Evolutionary conservation across 2,888 invertebrate species (phyloP).

Genomic region (Hirtodrosophila duncani): DNA sequence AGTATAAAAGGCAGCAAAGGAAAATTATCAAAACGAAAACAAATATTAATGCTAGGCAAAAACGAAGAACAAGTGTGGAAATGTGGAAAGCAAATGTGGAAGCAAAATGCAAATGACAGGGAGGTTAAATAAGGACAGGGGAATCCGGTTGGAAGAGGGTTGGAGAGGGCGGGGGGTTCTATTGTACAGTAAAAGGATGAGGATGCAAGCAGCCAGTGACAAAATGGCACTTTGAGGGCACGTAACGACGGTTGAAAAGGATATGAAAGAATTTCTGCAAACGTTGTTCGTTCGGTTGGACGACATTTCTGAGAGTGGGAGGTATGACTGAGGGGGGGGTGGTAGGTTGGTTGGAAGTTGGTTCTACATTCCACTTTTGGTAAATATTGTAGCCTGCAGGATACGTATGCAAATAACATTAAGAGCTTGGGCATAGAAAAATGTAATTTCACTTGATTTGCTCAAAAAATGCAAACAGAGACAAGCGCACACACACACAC

Average conservation of each 20-base stretch:
- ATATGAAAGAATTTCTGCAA: conserved; percentile 70
- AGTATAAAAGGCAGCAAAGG: conserved; percentile 68
- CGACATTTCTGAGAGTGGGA: not conserved
- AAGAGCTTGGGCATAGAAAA: conserved; percentile 62
- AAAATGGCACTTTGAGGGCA: conserved; percentile 72
- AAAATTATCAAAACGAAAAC: conserved; percentile 74
- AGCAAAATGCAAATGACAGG: conserved; percentile 64
- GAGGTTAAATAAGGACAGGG: conserved; percentile 21
- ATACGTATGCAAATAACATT: conserved; percentile 72
- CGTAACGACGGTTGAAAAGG: conserved; percentile 63
- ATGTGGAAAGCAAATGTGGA: conserved; percentile 4
- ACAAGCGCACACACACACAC: conserved; percentile 15
- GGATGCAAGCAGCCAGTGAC: conserved; percentile 37
- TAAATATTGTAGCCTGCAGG: conserved; percentile 72
- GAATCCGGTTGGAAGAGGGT: conserved; percentile 1
- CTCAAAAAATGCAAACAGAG: conserved; percentile 61
- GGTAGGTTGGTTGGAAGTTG: not conserved
- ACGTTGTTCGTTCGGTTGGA: conserved; percentile 54
- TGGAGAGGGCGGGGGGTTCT: conserved; percentile 3
- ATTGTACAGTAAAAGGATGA: too few relatives aligned
- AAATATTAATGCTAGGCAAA: conserved; percentile 61
- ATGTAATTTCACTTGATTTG: conserved; percentile 74
- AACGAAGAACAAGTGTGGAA: conserved; percentile 12
- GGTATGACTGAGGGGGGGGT: not conserved
- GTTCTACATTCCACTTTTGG: conserved; percentile 43